Percentiles rank a stretch among this genome's conserved stretches.
These are phyloP conservation scores for Geopemphigus sp. DNA, from an alignment of 1,140 invertebrate genomes.

Conservation along the genomic window DNA sequence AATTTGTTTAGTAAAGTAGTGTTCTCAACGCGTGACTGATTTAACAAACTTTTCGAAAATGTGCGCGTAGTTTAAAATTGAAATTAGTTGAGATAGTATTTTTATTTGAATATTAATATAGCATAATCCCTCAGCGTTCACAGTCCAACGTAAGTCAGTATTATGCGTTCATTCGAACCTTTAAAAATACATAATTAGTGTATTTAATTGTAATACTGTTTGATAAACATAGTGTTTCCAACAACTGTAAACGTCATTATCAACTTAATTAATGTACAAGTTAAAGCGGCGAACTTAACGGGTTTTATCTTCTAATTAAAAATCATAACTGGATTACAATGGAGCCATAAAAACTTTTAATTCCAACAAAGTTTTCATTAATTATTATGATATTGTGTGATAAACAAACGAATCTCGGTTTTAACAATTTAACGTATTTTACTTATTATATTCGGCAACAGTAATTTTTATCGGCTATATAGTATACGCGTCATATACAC, in stretches of 20 bases:
- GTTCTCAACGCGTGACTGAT: background rate
- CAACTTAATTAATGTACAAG: conserved; percentile 28
- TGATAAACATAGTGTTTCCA: conserved; percentile 32
- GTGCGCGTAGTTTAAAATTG: background rate
- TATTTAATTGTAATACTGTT: conserved; percentile 21
- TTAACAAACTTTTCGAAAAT: conserved; percentile 13
- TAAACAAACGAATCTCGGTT: conserved; percentile 10
- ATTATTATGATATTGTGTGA: conserved; percentile 16
- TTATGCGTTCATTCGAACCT: background rate
- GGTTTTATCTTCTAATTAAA: conserved; percentile 33
- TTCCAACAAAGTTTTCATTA: background rate
- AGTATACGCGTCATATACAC: background rate
- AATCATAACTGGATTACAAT: conserved; percentile 27
- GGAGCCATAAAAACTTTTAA: conserved; percentile 28
- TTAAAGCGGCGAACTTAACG: background rate
- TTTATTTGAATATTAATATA: background rate
- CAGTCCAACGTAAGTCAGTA: background rate
- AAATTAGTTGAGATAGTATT: conserved; percentile 1
- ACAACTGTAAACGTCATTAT: conserved; percentile 21
- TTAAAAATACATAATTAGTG: conserved; percentile 17
- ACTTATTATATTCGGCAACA: background rate
- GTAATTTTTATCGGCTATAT: background rate
- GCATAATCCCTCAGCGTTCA: background rate
- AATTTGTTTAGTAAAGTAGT: conserved; percentile 8
- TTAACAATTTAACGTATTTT: background rate